Conservation (phyloP, 2,888 invertebrate species). For the Ennomos erosarius region DNA sequence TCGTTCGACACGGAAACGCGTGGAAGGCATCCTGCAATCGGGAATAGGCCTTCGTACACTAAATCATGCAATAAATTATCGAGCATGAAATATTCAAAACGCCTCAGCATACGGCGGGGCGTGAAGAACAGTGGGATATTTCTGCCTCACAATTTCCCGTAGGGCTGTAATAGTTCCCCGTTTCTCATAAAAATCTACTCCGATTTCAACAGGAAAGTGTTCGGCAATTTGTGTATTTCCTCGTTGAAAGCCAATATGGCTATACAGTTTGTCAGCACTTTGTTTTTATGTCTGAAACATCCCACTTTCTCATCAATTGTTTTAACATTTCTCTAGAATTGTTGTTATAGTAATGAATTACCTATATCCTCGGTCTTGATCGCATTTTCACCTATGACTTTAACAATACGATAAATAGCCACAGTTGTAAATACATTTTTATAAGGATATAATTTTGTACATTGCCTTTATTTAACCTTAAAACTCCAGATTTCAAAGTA, state of each 20-base stretch:
- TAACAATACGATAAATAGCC: too few species aligned
- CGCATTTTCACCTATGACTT: too few species aligned
- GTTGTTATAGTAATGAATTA: too few species aligned
- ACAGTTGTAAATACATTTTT: too few species aligned
- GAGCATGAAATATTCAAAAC: constrained; percentile 78
- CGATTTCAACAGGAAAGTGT: constrained; percentile 24
- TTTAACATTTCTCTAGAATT: not conserved
- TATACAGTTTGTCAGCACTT: not conserved
- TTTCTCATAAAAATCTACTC: constrained; percentile 28
- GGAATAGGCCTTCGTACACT: constrained; percentile 62
- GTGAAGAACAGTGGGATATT: constrained; percentile 69
- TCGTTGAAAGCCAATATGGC: constrained; percentile 11
- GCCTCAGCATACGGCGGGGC: constrained; percentile 65
- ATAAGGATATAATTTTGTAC: too few species aligned
- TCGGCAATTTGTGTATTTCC: constrained; percentile 22
- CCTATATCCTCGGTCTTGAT: too few species aligned
- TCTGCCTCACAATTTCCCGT: constrained; percentile 47
- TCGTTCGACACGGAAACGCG: constrained; percentile 48
- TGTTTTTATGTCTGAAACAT: not conserved
- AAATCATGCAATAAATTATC: constrained; percentile 82
- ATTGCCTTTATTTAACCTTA: too few species aligned
- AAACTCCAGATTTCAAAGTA: too few species aligned
- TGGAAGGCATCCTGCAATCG: constrained; percentile 53
- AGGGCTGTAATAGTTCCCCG: constrained; percentile 45
- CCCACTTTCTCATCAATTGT: too few species aligned